These are phyloP conservation scores for Triplophysa tibetana DNA, from an alignment of 2,113 vertebrate genomes.

Conservation along the genomic window DNA sequence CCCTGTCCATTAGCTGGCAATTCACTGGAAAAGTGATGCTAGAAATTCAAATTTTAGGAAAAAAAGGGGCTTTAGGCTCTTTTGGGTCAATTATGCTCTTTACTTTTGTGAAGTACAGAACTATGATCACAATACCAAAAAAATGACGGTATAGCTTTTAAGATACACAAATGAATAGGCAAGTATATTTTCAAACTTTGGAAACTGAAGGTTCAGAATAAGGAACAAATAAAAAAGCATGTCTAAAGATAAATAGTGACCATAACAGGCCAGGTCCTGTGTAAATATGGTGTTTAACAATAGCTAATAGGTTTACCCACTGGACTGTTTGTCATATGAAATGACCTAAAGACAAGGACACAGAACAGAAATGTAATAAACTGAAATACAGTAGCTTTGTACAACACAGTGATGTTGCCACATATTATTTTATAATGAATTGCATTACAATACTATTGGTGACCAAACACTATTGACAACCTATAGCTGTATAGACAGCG, in stretches of 20 bases:
- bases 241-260: not conserved
- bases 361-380: slow-evolving; percentile 37
- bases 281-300: slow-evolving; percentile 11
- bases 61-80: not conserved
- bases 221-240: not conserved
- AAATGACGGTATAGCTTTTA: not conserved
- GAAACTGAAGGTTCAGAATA: not conserved
- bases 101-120: too few relatives aligned
- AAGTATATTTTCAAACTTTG: not conserved
- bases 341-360: slow-evolving; percentile 57
- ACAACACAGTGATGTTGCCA: not conserved
- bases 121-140: not conserved
- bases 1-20: not conserved
- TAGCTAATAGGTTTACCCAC: not conserved
- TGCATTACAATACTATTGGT: not conserved
- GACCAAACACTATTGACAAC: not conserved
- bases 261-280: not conserved
- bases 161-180: too few relatives aligned
- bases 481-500: not conserved
- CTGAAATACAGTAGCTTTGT: not conserved
- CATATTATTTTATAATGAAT: not conserved
- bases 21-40: not conserved
- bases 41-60: slow-evolving; percentile 12
- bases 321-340: slow-evolving; percentile 40
- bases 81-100: not conserved